phyloP scores from a whole-genome alignment of 2,113 vertebrate species.

The Chionodraco myersi region DNA sequence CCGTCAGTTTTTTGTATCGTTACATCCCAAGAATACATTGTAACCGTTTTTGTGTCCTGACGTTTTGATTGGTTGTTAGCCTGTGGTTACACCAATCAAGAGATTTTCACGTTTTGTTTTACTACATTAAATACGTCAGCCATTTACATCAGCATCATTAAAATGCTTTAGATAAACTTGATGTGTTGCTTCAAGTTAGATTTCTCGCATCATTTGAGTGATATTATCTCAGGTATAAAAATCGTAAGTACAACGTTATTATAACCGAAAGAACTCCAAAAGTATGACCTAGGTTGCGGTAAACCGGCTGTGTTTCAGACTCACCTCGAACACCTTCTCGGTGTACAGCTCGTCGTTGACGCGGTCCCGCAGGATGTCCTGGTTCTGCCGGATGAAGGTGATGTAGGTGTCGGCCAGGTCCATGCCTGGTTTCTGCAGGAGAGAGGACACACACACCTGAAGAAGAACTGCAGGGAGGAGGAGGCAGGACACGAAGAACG shows the following conservation, averaged over 20 bases:
- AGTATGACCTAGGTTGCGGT: background rate
- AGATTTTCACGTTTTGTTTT: too few relatives aligned
- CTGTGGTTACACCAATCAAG: too few relatives aligned
- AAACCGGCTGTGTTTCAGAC: slow-evolving; percentile 60
- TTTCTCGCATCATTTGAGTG: too few relatives aligned
- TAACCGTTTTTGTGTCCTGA: too few relatives aligned
- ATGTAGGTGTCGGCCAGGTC: slow-evolving; percentile 97
- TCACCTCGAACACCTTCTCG: slow-evolving; percentile 95
- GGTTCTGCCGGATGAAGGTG: slow-evolving; percentile 96
- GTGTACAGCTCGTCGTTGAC: slow-evolving; percentile 94
- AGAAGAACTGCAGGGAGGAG: background rate
- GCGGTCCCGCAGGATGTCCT: slow-evolving; percentile 94
- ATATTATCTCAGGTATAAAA: too few relatives aligned
- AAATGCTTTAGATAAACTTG: too few relatives aligned
- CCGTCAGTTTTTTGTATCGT: too few relatives aligned
- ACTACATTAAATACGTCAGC: too few relatives aligned
- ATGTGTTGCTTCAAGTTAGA: too few relatives aligned
- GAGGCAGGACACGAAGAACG: background rate
- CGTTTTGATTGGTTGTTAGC: too few relatives aligned
- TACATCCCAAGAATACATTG: too few relatives aligned
- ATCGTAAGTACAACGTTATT: background rate
- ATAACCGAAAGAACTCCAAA: background rate
- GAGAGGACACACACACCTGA: slow-evolving; percentile 39
- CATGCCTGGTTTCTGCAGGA: slow-evolving; percentile 93
- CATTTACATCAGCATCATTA: too few relatives aligned